Percentiles rank a stretch among this genome's conserved stretches.
Conservation (phyloP, 2,113 vertebrate genomes). For the Mastomys coucha region DNA sequence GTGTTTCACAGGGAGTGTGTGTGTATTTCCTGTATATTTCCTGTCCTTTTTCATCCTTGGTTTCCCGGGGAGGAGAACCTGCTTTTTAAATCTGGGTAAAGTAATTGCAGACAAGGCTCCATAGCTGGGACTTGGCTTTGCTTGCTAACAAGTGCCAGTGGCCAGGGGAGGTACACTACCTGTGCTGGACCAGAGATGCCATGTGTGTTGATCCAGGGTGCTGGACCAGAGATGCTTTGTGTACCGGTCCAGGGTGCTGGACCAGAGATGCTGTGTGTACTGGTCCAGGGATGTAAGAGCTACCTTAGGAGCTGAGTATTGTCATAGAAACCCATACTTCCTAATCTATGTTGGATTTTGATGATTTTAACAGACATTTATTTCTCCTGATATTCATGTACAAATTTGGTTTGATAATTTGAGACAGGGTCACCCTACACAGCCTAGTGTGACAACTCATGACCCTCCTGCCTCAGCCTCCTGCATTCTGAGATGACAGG, state of each 20-base stretch:
- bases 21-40: constrained; percentile 82
- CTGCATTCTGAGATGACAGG: background rate
- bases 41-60: constrained; percentile 82
- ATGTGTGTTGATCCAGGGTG: accelerated
- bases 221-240: background rate
- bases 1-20: constrained; percentile 85
- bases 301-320: background rate
- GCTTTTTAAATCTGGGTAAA: constrained; percentile 86
- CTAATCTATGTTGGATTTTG: background rate
- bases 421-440: no score
- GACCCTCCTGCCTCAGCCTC: background rate
- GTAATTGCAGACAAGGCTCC: constrained; percentile 79
- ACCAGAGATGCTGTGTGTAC: background rate
- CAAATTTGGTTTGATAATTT: background rate
- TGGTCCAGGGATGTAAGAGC: background rate
- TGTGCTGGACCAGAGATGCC: background rate
- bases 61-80: constrained; percentile 86
- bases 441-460: background rate
- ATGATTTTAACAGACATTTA: background rate
- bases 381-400: background rate
- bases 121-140: constrained; percentile 22
- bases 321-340: background rate
- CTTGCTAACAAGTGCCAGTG: constrained; percentile 59
- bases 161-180: background rate
- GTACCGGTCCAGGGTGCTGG: accelerated